Evolutionary conservation across 2,888 invertebrate species (phyloP), one percentile per base, ranked within the genome.

Genomic region (Arge pagana): DNA sequence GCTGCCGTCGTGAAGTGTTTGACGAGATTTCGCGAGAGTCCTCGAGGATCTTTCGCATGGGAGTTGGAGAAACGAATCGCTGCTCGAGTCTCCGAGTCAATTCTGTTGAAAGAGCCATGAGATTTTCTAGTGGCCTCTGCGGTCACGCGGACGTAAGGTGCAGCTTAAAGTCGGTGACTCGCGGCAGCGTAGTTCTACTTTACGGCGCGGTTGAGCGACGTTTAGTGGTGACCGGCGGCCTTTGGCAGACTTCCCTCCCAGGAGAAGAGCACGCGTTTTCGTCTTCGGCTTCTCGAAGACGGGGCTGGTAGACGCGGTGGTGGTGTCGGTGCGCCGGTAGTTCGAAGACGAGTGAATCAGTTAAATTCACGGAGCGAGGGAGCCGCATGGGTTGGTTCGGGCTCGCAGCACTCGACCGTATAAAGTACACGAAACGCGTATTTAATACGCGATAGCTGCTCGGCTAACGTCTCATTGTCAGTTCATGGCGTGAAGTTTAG

Each of bases 171-270:
- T 62, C 67, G 61, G 61, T 60, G 66, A 64, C 66, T 62, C 64
- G 53, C 59, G 60, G 57, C 49, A 61, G 31, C 57, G 63, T 55
- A 66, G 62, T 67, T 70, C 71, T 70, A 68, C 65, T 72, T 73
- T 73, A 72, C 67, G 72, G 65, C 63, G 54, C 58, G 59, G 54
- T 51, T 66, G 72, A 71, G 69, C 69, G 72, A 73, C 72, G 65
- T 71, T 72, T 72, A 72, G 66, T 69, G 58, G 61, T 56, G 61
- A 53, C 64, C 64, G 67, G 63, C 64, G 61, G 66, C 69, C 68
- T 72, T 72, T 70, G 62, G 64, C 66, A 56, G 55, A 62, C 59
- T 58, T 62, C 58, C 59, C 63, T 60, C 52, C 61, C 60, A 33
- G 18, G 48, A 21, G 19, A 24, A 18, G 8, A 19, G 37, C 31